A percentile compares a stretch with the other conserved stretches of the same genome.
Conservation (phyloP, 2,888 invertebrate genomes). For the Pandemis cinnamomeana region DNA sequence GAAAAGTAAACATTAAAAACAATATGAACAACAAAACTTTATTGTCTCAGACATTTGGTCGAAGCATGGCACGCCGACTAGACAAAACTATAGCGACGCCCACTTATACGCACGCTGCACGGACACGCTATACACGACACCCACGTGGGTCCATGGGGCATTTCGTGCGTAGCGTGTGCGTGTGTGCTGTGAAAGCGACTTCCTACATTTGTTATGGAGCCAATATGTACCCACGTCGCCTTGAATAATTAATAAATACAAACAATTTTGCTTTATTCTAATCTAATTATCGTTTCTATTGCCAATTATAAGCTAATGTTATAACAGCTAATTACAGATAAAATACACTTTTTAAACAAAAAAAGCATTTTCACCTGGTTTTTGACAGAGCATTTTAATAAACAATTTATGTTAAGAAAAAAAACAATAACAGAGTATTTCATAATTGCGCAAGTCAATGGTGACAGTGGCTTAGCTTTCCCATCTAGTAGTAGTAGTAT, state of each 20-base stretch:
- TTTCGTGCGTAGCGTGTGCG: too few relatives aligned
- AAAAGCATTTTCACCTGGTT: neutral
- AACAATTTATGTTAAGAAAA: too few relatives aligned
- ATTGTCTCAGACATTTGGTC: slow-evolving; percentile 35
- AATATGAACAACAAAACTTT: slow-evolving; percentile 1
- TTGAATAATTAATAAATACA: neutral
- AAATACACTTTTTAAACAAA: slow-evolving; percentile 1
- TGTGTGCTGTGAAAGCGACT: too few relatives aligned
- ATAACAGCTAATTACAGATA: neutral
- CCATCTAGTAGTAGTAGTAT: too few relatives aligned
- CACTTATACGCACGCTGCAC: too few relatives aligned
- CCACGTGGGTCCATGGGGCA: too few relatives aligned
- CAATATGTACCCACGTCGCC: too few relatives aligned
- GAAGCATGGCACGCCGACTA: slow-evolving; percentile 36
- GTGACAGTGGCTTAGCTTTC: too few relatives aligned
- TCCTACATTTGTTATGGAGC: too few relatives aligned
- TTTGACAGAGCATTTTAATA: neutral
- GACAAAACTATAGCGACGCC: slow-evolving; percentile 5
- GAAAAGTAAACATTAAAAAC: slow-evolving; percentile 5
- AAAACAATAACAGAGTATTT: too few relatives aligned
- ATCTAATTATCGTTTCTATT: slow-evolving; percentile 24
- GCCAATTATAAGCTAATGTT: neutral
- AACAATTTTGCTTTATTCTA: slow-evolving; percentile 17
- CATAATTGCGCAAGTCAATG: too few relatives aligned
- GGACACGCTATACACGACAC: too few relatives aligned